Evolutionary conservation across 2,888 invertebrate species (phyloP).

Genomic region (Agriotes lineatus): DNA sequence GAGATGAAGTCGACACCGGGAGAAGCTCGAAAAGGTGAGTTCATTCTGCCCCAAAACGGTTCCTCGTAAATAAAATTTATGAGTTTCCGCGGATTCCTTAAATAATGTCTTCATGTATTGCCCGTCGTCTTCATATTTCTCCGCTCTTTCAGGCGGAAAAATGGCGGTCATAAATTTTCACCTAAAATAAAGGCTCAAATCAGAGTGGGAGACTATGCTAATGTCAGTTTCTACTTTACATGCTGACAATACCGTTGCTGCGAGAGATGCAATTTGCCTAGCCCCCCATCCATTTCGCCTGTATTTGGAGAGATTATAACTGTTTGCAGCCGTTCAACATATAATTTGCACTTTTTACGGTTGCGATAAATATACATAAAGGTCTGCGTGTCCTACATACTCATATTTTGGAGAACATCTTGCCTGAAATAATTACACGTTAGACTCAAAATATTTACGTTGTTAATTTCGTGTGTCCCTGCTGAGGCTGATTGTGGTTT

Average conservation of each 20-base stretch:
- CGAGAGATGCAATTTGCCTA: conserved; percentile 11
- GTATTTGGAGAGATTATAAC: conserved; percentile 26
- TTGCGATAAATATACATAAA: conserved; percentile 16
- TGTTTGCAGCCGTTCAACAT: conserved; percentile 17
- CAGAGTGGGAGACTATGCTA: not conserved
- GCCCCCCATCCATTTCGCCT: conserved; percentile 5
- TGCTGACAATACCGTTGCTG: not conserved
- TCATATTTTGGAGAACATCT: conserved; percentile 13
- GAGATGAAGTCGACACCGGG: conserved; percentile 69
- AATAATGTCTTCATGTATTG: no score
- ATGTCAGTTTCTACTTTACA: not conserved
- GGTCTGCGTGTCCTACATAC: conserved; percentile 18
- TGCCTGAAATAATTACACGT: conserved; percentile 18
- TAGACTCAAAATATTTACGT: conserved; percentile 3
- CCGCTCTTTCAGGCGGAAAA: not conserved
- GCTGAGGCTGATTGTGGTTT: no score
- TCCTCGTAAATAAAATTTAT: not conserved
- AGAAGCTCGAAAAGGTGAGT: conserved; percentile 69
- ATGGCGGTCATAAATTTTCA: not conserved
- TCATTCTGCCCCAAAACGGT: not conserved
- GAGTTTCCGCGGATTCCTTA: no score
- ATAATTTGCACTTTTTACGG: conserved; percentile 16
- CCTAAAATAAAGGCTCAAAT: not conserved
- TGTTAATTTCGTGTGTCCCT: not conserved
- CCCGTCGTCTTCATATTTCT: not conserved